These are phyloP conservation scores for Eutolmus rufibarbis DNA, from an alignment of 2,888 invertebrate genomes.

Conservation along the genomic window DNA sequence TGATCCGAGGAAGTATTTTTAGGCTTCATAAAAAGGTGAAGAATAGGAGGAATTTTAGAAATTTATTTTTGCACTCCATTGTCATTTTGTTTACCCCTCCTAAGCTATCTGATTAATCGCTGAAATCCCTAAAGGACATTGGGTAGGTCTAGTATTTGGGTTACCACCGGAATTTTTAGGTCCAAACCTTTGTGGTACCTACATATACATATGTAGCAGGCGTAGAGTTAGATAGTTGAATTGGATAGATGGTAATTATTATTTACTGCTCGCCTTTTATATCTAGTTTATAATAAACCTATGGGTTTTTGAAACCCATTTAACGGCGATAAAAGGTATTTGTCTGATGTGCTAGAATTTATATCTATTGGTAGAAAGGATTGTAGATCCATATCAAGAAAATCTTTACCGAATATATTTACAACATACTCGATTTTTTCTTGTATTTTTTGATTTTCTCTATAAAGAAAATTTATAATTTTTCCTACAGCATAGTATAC, in stretches of 20 bases:
- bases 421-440: too few species aligned
- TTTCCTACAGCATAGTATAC: too few species aligned
- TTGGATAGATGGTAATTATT: not conserved
- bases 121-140: not conserved
- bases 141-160: not conserved
- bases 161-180: not conserved
- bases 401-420: too few species aligned
- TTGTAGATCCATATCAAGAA: too few species aligned
- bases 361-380: too few species aligned
- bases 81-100: not conserved
- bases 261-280: not conserved
- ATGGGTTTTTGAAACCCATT: not conserved
- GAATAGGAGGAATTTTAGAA: not conserved
- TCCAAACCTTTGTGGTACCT: not conserved
- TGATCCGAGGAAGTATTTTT: not conserved
- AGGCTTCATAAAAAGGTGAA: not conserved
- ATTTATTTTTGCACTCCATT: not conserved
- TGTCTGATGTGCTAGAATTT: too few species aligned
- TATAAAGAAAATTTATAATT: too few species aligned
- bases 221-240: not conserved
- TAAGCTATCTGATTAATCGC: not conserved
- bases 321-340: not conserved
- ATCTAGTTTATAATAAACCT: not conserved
- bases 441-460: too few species aligned
- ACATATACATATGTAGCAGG: not conserved